Conservation (phyloP, 2,888 invertebrate genomes). For the Panopea generosa region DNA sequence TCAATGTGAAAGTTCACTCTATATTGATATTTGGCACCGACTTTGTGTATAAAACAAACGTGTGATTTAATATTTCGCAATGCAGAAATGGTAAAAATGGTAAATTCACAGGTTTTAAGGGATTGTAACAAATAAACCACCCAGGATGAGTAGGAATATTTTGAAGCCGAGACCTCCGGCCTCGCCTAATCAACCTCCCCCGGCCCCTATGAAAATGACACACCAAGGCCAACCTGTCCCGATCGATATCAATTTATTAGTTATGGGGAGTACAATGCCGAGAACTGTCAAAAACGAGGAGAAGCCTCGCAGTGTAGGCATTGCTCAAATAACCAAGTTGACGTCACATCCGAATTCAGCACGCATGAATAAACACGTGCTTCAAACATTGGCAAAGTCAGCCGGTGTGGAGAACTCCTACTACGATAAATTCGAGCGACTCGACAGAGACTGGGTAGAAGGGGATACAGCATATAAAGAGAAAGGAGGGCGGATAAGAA, state of each 20-base stretch:
- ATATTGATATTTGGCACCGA: no score
- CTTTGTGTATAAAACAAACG: no score
- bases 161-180: conserved; percentile 41
- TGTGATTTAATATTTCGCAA: no score
- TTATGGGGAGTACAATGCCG: conserved; percentile 30
- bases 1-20: no score
- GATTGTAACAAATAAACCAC: not conserved
- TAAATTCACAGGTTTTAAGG: no score
- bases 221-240: conserved; percentile 52
- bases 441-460: conserved; percentile 46
- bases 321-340: conserved; percentile 15
- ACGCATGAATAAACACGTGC: conserved; percentile 49
- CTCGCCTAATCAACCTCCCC: conserved; percentile 58
- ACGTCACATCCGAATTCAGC: conserved; percentile 16
- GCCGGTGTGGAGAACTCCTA: conserved; percentile 53
- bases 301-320: not conserved
- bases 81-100: no score
- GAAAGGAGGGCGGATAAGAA: conserved; percentile 39
- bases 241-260: conserved; percentile 45
- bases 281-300: conserved; percentile 13
- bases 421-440: conserved; percentile 54
- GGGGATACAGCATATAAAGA: conserved; percentile 53
- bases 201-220: conserved; percentile 37
- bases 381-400: conserved; percentile 32
- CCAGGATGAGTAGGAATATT: conserved; percentile 38